Evolutionary conservation across 2,797 vertebrate genomes (phyloP).

Genomic region (Intellagama lesueurii): DNA sequence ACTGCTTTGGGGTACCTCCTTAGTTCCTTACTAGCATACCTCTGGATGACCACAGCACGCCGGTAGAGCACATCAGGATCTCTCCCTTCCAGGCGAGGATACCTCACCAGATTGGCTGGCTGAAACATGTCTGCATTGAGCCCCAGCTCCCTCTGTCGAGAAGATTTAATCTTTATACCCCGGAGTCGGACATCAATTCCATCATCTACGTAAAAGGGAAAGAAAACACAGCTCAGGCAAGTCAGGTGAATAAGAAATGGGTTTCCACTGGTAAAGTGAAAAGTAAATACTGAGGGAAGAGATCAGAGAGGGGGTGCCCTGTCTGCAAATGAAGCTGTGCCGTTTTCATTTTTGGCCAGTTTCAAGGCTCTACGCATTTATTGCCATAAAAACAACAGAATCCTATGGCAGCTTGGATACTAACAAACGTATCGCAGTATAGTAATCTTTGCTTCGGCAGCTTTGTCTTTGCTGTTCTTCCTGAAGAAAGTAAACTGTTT

Average conservation of each 20-base stretch:
- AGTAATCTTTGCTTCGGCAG: not conserved
- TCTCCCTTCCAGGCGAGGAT: conserved; percentile 95
- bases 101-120: conserved; percentile 91
- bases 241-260: not conserved
- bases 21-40: conserved; percentile 73
- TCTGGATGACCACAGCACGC: conserved; percentile 91
- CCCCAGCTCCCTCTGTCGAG: conserved; percentile 92
- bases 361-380: no score
- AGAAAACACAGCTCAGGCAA: not conserved
- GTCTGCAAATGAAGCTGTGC: not conserved
- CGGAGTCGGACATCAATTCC: conserved; percentile 96
- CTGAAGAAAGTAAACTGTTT: not conserved
- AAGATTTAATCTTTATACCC: conserved; percentile 96
- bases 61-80: conserved; percentile 91
- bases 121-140: conserved; percentile 96
- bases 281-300: not conserved
- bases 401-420: not conserved
- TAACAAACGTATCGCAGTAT: not conserved
- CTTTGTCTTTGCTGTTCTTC: not conserved
- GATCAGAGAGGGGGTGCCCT: not conserved
- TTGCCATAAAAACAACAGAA: not conserved
- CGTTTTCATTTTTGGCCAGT: not conserved
- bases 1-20: not conserved
- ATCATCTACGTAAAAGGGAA: conserved; percentile 82
- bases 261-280: not conserved